phyloP scores from a whole-genome alignment of 37 sponge, comb jelly and placozoan species.

The Haliclona indistincta region DNA sequence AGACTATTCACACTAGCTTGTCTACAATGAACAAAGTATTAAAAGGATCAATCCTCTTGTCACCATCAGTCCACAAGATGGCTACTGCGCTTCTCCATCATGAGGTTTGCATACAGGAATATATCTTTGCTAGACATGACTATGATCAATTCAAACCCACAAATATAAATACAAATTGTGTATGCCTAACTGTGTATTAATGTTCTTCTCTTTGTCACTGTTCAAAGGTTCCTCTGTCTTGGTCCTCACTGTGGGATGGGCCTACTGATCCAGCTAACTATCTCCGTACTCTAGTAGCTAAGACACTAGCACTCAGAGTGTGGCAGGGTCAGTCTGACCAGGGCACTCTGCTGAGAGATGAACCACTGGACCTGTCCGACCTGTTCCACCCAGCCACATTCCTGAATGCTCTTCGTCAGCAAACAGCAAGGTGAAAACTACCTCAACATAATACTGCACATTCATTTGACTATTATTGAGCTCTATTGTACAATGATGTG shows the following conservation, averaged over 20 bases:
- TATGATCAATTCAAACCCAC: no score
- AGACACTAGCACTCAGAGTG: conserved; percentile 78
- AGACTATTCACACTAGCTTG: conserved; percentile 78
- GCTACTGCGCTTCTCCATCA: conserved; percentile 76
- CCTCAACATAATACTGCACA: background rate
- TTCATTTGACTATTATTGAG: background rate
- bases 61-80: conserved; percentile 62
- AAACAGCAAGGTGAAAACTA: conserved; percentile 76
- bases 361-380: conserved; percentile 84
- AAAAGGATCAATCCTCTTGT: conserved; percentile 74
- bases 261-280: conserved; percentile 83
- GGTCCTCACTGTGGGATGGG: conserved; percentile 91
- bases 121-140: no score
- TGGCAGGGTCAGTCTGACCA: conserved; percentile 76
- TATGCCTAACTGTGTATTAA: no score
- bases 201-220: no score
- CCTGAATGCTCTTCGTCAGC: conserved; percentile 95
- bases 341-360: conserved; percentile 58
- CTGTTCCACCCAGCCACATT: conserved; percentile 92
- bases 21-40: conserved; percentile 82
- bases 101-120: no score
- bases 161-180: no score
- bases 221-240: conserved; percentile 71
- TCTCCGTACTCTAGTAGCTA: conserved; percentile 82
- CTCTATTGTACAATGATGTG: background rate